A percentile compares a stretch with the other conserved stretches of the same genome.
phyloP scores from a whole-genome alignment of 2,113 vertebrate species.

The Caretta caretta region DNA sequence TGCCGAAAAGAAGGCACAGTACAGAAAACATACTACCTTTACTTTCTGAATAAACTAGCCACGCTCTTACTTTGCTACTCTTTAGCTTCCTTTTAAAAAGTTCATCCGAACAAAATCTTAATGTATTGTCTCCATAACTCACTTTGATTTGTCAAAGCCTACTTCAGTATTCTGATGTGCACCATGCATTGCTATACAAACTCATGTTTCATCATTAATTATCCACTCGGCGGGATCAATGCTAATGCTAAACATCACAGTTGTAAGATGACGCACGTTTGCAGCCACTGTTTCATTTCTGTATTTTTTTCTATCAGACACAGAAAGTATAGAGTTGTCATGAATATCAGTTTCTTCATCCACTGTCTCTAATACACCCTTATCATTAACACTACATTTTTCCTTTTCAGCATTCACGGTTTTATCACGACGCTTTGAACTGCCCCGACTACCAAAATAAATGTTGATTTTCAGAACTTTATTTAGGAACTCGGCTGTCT shows the following conservation, averaged over 20 bases:
- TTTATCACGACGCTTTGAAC: not conserved
- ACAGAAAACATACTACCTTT: not conserved
- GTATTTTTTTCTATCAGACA: no score
- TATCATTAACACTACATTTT: not conserved
- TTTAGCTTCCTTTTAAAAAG: not conserved
- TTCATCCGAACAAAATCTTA: not conserved
- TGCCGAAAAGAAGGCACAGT: not conserved
- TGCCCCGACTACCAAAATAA: not conserved
- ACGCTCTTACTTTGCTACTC: not conserved
- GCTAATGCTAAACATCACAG: no score
- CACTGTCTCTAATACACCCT: not conserved
- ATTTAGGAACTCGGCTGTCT: not conserved
- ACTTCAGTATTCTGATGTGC: not conserved
- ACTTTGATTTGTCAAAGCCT: not conserved
- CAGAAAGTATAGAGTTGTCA: no score
- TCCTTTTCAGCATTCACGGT: not conserved
- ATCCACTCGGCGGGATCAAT: no score
- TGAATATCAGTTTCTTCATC: not conserved
- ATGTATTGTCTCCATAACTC: not conserved
- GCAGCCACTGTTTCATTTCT: no score
- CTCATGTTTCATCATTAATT: no score
- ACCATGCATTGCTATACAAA: no score
- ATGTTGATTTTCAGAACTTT: not conserved
- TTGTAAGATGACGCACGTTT: no score
- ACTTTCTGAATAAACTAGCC: not conserved